phyloP scores from a whole-genome alignment of 1,140 invertebrate genomes.

The Ceratosolen solmsi region DNA sequence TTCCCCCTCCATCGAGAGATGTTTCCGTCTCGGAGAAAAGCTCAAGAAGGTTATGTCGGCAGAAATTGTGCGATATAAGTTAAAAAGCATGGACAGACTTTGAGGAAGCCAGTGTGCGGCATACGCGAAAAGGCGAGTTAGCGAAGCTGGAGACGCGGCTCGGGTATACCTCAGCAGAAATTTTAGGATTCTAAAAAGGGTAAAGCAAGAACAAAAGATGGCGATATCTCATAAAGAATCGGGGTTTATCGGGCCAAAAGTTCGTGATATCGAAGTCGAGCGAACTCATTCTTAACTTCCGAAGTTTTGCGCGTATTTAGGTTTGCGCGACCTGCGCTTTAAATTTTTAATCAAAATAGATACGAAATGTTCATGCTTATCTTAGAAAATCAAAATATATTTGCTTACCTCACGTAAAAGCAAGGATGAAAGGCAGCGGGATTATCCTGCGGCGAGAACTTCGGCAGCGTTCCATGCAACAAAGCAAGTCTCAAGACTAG shows the following conservation, averaged over 20 bases:
- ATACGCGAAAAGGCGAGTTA: neutral
- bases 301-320: neutral
- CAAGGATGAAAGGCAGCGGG: constrained; percentile 86
- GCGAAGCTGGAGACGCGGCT: neutral
- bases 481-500: constrained; percentile 80
- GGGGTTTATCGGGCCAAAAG: no score
- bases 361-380: constrained; percentile 4
- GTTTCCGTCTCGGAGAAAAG: neutral
- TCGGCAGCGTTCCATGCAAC: constrained; percentile 84
- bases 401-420: constrained; percentile 80
- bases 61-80: constrained; percentile 23
- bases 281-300: neutral
- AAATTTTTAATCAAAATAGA: constrained; percentile 27
- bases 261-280: no score
- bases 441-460: constrained; percentile 89
- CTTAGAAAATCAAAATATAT: constrained; percentile 36
- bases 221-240: neutral
- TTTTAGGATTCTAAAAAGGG: neutral
- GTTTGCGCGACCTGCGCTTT: neutral
- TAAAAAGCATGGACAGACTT: constrained; percentile 5
- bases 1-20: neutral
- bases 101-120: neutral
- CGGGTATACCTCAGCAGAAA: neutral
- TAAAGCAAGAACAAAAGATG: constrained; percentile 23
- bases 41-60: neutral